Percentiles rank a stretch among this genome's conserved stretches.
Evolutionary conservation across 2,888 invertebrate species (phyloP).

Genomic region (Osmoderma eremita): DNA sequence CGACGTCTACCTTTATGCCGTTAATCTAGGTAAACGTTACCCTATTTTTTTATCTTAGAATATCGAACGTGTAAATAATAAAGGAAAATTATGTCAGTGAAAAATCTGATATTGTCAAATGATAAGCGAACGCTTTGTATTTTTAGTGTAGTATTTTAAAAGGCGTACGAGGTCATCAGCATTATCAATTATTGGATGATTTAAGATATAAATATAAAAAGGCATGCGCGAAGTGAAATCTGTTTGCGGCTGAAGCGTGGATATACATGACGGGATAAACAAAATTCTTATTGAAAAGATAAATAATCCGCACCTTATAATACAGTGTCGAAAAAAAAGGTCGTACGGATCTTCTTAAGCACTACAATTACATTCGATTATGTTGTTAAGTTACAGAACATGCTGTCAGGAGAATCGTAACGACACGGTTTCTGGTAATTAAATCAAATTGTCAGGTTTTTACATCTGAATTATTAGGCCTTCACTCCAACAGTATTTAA

Average conservation of each 20-base stretch:
- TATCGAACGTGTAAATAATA: constrained; percentile 8
- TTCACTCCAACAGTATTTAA: not conserved
- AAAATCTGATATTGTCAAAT: constrained; percentile 32
- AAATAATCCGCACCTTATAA: constrained; percentile 22
- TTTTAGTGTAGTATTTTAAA: constrained; percentile 18
- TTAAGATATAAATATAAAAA: constrained; percentile 34
- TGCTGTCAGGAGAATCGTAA: constrained; percentile 8
- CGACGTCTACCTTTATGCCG: not conserved
- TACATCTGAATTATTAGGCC: not conserved
- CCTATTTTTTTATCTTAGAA: not conserved
- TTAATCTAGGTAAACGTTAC: too few relatives aligned
- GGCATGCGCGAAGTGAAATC: constrained; percentile 30
- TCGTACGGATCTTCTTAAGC: constrained; percentile 5
- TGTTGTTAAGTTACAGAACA: constrained; percentile 8
- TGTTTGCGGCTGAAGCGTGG: constrained; percentile 22
- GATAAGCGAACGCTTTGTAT: constrained; percentile 19
- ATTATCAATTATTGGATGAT: constrained; percentile 34
- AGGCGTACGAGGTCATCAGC: constrained; percentile 23
- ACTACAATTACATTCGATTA: constrained; percentile 5
- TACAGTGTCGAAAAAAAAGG: not conserved
- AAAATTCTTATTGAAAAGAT: constrained; percentile 23
- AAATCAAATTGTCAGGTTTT: not conserved
- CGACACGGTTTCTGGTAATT: constrained; percentile 2
- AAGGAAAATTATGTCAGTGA: constrained; percentile 17
- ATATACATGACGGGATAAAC: constrained; percentile 20